Conservation (phyloP, 2,797 vertebrate genomes). For the Myotis myotis region DNA sequence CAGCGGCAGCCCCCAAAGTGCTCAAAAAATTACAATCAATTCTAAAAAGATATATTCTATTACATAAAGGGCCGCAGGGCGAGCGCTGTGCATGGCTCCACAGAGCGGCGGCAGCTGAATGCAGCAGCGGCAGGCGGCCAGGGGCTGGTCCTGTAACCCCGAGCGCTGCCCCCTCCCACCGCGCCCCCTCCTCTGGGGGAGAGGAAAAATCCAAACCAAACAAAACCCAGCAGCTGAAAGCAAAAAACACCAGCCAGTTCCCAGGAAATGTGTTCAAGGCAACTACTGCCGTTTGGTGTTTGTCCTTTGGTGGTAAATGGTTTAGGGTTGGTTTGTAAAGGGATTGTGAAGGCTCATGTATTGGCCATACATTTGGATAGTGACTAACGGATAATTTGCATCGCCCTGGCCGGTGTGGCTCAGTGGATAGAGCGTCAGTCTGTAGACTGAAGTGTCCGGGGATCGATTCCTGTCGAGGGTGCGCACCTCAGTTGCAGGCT, state of each 20-base stretch:
- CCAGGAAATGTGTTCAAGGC: not conserved
- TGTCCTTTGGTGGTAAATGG: not conserved
- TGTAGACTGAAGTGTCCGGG: too few species aligned
- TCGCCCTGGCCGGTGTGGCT: too few species aligned
- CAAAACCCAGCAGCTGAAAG: slow-evolving; percentile 23
- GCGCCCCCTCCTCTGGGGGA: not conserved
- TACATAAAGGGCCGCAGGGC: slow-evolving; percentile 56
- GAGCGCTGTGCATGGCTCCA: slow-evolving; percentile 53
- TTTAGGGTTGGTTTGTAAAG: not conserved
- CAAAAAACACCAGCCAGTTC: not conserved
- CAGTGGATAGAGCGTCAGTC: too few species aligned
- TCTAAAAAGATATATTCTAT: slow-evolving; percentile 68
- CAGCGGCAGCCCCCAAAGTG: slow-evolving; percentile 62
- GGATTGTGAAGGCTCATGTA: not conserved
- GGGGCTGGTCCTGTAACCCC: slow-evolving; percentile 46
- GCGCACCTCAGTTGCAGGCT: too few species aligned
- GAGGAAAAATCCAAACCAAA: not conserved
- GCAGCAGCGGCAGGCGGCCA: slow-evolving; percentile 3
- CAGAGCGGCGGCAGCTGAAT: slow-evolving; percentile 52
- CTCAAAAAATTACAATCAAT: slow-evolving; percentile 71
- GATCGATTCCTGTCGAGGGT: too few species aligned
- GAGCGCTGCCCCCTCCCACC: slow-evolving; percentile 11
- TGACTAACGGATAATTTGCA: not conserved
- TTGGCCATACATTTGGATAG: not conserved
- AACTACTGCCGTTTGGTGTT: not conserved